Percentiles rank a stretch among this genome's conserved stretches.
Evolutionary conservation across 2,888 invertebrate genomes (phyloP).

Genomic region (Drosophila fungiperda): DNA sequence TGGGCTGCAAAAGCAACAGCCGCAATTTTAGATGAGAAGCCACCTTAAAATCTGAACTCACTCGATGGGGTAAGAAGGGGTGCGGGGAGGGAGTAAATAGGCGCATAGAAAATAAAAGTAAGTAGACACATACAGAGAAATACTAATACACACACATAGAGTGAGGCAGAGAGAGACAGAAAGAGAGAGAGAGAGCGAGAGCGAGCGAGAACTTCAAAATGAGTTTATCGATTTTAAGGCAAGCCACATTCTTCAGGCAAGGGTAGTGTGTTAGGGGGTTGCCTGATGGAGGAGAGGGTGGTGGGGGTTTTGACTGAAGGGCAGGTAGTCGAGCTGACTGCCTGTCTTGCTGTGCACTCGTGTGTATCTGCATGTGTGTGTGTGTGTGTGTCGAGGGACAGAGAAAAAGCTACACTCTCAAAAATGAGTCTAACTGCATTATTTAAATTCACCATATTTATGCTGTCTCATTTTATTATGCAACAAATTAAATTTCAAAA

Average conservation of each 20-base stretch:
- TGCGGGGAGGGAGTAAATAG: conserved; percentile 40
- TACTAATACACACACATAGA: conserved; percentile 2
- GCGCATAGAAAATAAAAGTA: conserved; percentile 76
- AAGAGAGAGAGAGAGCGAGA: conserved; percentile 29
- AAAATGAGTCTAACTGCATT: not conserved
- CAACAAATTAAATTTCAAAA: not conserved
- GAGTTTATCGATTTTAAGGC: conserved; percentile 81
- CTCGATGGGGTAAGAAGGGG: conserved; percentile 1
- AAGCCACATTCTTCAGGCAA: conserved; percentile 46
- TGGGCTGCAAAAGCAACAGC: conserved; percentile 54
- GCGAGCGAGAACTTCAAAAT: conserved; percentile 72
- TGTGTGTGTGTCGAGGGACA: conserved; percentile 7
- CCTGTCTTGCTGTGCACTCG: conserved; percentile 39
- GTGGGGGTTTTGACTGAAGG: not conserved
- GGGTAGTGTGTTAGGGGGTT: conserved; percentile 38
- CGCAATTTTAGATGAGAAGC: conserved; percentile 27
- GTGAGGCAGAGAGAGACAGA: conserved; percentile 5
- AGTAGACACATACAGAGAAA: conserved; percentile 41
- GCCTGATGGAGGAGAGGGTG: not conserved
- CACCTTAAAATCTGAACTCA: conserved; percentile 55
- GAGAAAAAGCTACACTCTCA: not conserved
- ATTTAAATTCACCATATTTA: not conserved
- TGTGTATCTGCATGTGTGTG: not conserved
- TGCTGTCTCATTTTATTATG: not conserved
- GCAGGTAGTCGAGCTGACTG: conserved; percentile 2